These are phyloP conservation scores for Ahaetulla prasina DNA, from an alignment of 2,113 vertebrate species.

Conservation along the genomic window DNA sequence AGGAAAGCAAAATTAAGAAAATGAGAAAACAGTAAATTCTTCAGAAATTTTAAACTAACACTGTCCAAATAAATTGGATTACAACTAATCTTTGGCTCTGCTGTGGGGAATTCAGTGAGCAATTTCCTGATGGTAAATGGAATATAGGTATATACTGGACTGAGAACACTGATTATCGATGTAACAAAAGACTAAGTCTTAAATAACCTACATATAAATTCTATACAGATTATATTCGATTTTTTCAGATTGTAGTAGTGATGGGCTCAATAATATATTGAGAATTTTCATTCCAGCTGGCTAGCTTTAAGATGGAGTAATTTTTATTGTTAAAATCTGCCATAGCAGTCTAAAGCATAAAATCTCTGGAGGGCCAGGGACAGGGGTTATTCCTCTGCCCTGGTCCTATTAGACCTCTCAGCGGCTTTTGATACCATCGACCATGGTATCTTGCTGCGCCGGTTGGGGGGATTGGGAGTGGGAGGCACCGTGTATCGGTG, in stretches of 20 bases:
- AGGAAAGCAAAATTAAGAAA: constrained; percentile 27
- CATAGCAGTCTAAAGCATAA: neutral
- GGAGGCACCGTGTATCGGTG: too few relatives aligned
- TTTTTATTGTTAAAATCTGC: neutral
- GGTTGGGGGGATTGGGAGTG: too few relatives aligned
- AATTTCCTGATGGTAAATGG: neutral
- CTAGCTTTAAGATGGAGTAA: neutral
- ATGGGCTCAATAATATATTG: neutral
- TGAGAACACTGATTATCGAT: neutral
- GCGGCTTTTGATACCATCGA: too few relatives aligned
- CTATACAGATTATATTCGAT: neutral
- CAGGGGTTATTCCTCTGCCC: too few relatives aligned
- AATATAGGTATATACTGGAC: neutral
- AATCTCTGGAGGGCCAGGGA: too few relatives aligned
- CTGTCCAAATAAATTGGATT: neutral
- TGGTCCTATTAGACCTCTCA: too few relatives aligned
- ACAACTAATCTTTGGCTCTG: neutral
- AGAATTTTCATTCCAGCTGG: neutral
- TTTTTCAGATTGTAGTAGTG: neutral
- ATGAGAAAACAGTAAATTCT: neutral
- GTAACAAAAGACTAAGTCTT: too few relatives aligned
- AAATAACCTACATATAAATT: neutral
- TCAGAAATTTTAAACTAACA: neutral
- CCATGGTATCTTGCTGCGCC: too few relatives aligned
- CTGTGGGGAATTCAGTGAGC: neutral